phyloP scores from a whole-genome alignment of 2,113 vertebrate species.

The Smithornis capensis region DNA sequence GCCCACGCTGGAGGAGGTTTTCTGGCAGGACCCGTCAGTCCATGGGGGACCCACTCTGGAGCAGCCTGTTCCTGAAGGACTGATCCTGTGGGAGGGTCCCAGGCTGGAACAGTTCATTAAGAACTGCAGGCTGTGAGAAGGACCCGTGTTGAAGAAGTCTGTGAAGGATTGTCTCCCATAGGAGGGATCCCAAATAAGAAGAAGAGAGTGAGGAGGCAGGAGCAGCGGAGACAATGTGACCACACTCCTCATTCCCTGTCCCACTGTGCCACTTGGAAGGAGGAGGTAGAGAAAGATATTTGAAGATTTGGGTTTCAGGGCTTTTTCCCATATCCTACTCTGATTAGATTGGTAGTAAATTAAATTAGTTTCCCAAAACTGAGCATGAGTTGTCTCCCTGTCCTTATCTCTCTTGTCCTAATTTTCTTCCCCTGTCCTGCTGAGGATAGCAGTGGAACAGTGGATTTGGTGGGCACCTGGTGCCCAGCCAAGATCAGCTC shows the following conservation, averaged over 20 bases:
- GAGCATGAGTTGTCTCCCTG: neutral
- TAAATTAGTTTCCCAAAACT: neutral
- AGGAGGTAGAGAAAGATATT: neutral
- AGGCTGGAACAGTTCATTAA: neutral
- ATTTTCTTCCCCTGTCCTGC: neutral
- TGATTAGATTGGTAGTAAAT: neutral
- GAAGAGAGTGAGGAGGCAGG: too few species aligned
- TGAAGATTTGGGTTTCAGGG: neutral
- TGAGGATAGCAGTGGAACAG: neutral
- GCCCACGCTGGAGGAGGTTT: neutral
- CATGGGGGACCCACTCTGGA: neutral
- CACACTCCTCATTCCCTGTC: neutral
- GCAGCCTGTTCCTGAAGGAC: neutral
- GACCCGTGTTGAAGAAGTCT: neutral
- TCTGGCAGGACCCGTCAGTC: too few species aligned
- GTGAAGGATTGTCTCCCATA: neutral
- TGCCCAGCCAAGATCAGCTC: neutral
- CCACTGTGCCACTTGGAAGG: fast-evolving
- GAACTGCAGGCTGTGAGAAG: neutral
- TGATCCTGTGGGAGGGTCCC: neutral
- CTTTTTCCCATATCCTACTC: neutral
- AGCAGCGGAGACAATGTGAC: neutral
- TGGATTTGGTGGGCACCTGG: neutral
- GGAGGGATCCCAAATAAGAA: neutral
- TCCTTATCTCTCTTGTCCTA: neutral